Conservation (phyloP, 1,140 invertebrate genomes). For the Bombus confusus region DNA sequence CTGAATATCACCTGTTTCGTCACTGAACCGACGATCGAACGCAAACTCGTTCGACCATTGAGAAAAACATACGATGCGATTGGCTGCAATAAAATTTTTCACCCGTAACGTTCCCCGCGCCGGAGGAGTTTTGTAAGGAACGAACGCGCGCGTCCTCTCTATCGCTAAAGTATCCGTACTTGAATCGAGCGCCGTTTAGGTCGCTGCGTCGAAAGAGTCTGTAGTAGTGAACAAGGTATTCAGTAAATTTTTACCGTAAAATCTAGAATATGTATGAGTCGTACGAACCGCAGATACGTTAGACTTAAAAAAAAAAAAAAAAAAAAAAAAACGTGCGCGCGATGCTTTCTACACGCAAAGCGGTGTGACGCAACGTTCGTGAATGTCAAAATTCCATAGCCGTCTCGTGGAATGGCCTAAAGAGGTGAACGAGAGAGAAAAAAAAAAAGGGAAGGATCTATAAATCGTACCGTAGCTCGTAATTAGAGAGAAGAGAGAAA, state of each 20-base stretch:
- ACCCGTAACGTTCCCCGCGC: constrained; percentile 5
- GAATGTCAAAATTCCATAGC: constrained; percentile 9
- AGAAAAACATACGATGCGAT: background rate
- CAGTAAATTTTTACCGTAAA: constrained; percentile 61
- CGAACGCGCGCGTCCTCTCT: constrained; percentile 11
- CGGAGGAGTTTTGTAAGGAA: constrained; percentile 16
- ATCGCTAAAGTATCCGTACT: constrained; percentile 18
- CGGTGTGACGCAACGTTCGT: background rate
- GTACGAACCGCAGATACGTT: constrained; percentile 25
- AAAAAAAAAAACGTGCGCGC: background rate
- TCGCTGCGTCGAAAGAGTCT: constrained; percentile 1
- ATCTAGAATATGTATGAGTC: constrained; percentile 43
- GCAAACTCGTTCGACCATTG: background rate
- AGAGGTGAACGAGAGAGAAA: constrained; percentile 15
- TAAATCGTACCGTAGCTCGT: constrained; percentile 45
- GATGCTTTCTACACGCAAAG: constrained; percentile 18
- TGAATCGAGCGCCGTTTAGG: constrained; percentile 16
- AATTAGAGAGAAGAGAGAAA: constrained; percentile 41
- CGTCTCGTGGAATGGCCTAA: constrained; percentile 50
- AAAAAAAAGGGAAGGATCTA: background rate
- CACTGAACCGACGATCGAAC: background rate
- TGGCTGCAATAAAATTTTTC: constrained; percentile 32
- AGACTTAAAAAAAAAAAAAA: background rate
- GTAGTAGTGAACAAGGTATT: constrained; percentile 43
- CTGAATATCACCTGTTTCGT: background rate